Base-by-base conservation (phyloP, 1,140 invertebrate genomes). In the Chymomyza costata region DNA sequence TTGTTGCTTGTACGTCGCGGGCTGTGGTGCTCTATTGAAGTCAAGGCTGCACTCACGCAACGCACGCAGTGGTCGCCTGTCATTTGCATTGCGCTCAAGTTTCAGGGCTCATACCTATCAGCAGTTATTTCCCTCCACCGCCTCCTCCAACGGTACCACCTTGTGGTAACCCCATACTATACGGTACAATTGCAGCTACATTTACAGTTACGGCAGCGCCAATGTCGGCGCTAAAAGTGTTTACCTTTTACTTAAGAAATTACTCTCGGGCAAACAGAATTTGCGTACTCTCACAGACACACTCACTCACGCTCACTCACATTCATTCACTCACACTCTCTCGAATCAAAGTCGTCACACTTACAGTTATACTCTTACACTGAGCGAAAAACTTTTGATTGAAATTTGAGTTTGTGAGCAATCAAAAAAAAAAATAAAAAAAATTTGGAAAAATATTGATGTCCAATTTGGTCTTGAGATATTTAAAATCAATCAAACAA, bases 171-270 rank as follows among this genome's bases (percentile, higher is more conserved):
- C n/a, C n/a, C n/a, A n/a, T n/a, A n/a, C n/a, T n/a, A n/a, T n/a
- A n/a, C n/a, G n/a, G n/a, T 74, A 50, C 64, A 52, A 65, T 60
- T 67, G 55, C 32, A 35, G 21, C 39, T 30, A 16, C 32, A n/a
- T 34, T 34, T 3, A 13, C 8, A 34, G 32, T 25, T n/a, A n/a
- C n/a, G 21, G 21, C 21, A 14, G n/a, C 32, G 32, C 6, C 32
- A 34, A 13, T 10, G 44, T 2, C 21, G 37, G 50, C 70, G 68
- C 65, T 60, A 65, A 62, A 82, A 82, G 76, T 82, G 78, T 82
- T 82, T 82, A 82, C 78, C 71, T 82, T 82, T 82, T 82, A 82
- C 78, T 82, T 82, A 82, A 82, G 78, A 82, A 82, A 82, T 82
- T 82, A 82, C 78, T 73, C 78, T 82, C 74, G 55, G 44, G 70